Percentiles rank a stretch among this genome's conserved stretches.
Conservation (phyloP, 2,113 vertebrate genomes). For the Archocentrus centrarchus region DNA sequence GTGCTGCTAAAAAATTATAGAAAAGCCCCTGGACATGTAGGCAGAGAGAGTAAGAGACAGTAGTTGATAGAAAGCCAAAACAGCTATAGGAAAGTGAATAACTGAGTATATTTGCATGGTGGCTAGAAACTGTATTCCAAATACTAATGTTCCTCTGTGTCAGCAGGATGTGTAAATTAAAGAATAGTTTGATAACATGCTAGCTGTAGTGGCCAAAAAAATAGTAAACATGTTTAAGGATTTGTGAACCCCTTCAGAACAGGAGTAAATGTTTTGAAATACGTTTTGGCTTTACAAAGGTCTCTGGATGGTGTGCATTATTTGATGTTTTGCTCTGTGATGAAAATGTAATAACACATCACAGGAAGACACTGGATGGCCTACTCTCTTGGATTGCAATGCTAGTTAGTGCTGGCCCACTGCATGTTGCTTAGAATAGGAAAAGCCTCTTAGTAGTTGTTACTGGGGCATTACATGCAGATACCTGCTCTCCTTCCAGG, state of each 20-base stretch:
- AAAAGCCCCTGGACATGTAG: background rate
- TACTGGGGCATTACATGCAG: slow-evolving; percentile 46
- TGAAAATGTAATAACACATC: background rate
- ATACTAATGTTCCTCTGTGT: background rate
- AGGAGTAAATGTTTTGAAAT: background rate
- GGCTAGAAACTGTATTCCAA: background rate
- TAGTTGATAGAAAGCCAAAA: background rate
- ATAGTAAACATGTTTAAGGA: background rate
- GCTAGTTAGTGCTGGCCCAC: slow-evolving; percentile 22
- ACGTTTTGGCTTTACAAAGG: background rate
- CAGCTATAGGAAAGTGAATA: background rate
- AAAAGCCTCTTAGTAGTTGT: slow-evolving; percentile 76
- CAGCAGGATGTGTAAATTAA: background rate
- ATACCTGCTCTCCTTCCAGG: slow-evolving; percentile 51
- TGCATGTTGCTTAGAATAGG: slow-evolving; percentile 66
- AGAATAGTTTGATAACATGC: background rate
- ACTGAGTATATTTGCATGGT: background rate
- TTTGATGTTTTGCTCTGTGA: background rate
- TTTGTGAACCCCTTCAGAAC: background rate
- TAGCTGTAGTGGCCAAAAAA: background rate
- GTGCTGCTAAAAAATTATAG: background rate
- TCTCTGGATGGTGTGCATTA: background rate
- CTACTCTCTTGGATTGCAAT: slow-evolving; percentile 22
- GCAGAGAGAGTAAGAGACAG: background rate
- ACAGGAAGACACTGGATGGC: background rate